Evolutionary conservation across 2,888 invertebrate species (phyloP).

Genomic region (Tryphoninae sp.): DNA sequence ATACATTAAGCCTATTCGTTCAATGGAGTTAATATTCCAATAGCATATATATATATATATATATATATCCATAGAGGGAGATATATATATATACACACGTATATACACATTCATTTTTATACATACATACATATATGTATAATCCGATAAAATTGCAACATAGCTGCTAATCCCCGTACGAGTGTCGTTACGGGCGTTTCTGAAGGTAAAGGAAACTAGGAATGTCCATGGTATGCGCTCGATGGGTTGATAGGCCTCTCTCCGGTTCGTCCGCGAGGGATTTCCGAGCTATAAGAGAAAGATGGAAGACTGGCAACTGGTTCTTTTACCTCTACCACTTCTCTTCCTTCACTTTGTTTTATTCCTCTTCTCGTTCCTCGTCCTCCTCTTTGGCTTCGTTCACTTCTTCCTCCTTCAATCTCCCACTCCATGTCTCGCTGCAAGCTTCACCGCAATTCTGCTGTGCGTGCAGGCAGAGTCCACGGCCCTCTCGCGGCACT

Average conservation of each 20-base stretch:
- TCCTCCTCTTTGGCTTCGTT: constrained; percentile 4
- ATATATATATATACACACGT: background rate
- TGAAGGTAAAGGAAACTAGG: constrained; percentile 74
- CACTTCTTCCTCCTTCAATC: constrained; percentile 24
- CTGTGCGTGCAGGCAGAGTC: constrained; percentile 49
- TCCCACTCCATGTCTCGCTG: constrained; percentile 18
- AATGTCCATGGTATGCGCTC: constrained; percentile 73
- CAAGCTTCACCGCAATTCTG: constrained; percentile 43
- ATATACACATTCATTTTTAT: background rate
- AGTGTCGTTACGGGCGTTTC: constrained; percentile 66
- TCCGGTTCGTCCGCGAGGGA: constrained; percentile 60
- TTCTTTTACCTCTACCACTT: constrained; percentile 41
- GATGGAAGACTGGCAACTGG: constrained; percentile 54
- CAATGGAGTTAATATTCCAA: background rate
- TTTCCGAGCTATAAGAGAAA: constrained; percentile 61
- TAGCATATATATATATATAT: too few species aligned
- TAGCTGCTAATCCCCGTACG: constrained; percentile 60
- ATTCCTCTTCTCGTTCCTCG: constrained; percentile 24
- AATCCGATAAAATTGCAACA: constrained; percentile 40
- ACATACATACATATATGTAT: background rate
- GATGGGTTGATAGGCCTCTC: constrained; percentile 35
- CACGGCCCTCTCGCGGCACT: constrained; percentile 54
- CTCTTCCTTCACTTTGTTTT: constrained; percentile 40
- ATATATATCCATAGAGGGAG: too few species aligned
- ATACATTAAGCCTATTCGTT: background rate